Conservation (phyloP, 2,797 vertebrate species). For the Eupleurogrammus muticus region DNA sequence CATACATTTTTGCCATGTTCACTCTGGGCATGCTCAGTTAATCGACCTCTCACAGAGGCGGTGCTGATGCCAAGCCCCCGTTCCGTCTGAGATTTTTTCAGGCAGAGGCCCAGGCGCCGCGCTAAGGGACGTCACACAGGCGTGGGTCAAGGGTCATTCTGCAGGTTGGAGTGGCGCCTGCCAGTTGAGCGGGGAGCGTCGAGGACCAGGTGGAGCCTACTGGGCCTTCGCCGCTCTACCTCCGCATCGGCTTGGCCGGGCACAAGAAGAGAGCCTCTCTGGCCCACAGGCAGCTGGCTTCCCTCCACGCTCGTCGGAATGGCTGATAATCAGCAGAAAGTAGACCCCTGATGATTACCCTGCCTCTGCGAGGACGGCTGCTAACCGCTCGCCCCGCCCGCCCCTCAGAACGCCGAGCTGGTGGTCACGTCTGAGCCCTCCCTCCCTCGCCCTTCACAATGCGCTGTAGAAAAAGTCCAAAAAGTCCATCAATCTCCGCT, state of each 20-base stretch:
- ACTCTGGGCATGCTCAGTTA: slow-evolving; percentile 77
- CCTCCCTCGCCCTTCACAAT: slow-evolving; percentile 8
- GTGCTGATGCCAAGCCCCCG: slow-evolving; percentile 28
- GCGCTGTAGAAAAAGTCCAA: slow-evolving; percentile 40
- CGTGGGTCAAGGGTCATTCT: slow-evolving; percentile 57
- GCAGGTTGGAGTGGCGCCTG: slow-evolving; percentile 65
- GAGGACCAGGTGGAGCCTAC: no score
- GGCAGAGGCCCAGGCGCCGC: slow-evolving; percentile 19
- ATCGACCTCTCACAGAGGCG: slow-evolving; percentile 61
- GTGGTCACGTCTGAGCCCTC: slow-evolving; percentile 43
- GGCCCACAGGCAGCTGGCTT: slow-evolving; percentile 76
- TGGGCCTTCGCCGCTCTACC: slow-evolving; percentile 56
- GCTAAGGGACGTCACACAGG: slow-evolving; percentile 40
- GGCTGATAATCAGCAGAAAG: slow-evolving; percentile 78
- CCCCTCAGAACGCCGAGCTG: slow-evolving; percentile 67
- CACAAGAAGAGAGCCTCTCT: slow-evolving; percentile 70
- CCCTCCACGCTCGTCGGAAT: slow-evolving; percentile 71
- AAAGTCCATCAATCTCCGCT: slow-evolving; percentile 73
- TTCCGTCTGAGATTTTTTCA: slow-evolving; percentile 53
- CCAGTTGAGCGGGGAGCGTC: slow-evolving; percentile 53
- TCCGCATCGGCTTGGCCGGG: slow-evolving; percentile 73
- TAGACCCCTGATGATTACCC: slow-evolving; percentile 78
- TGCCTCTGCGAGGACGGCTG: slow-evolving; percentile 64
- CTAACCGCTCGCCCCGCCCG: slow-evolving; percentile 66
- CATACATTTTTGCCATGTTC: slow-evolving; percentile 51